Evolutionary conservation across 1,140 invertebrate genomes (phyloP), one percentile per base, ranked within the genome.

Genomic region (Melanaphis sacchari): DNA sequence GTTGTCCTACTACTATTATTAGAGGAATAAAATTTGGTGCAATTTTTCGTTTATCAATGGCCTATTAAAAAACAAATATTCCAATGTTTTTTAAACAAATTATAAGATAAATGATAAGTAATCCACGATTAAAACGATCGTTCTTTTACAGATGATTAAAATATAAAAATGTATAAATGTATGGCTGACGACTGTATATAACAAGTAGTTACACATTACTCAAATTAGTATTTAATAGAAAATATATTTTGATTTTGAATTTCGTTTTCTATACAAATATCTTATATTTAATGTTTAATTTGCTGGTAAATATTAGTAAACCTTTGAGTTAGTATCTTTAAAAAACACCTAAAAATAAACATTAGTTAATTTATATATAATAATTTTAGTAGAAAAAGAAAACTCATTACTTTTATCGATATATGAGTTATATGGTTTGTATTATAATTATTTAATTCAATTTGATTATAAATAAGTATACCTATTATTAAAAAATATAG

Each of bases 1-100:
- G 87, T 89, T 52, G 87, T 52, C n/a, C n/a, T n/a, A 46, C 43
- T 87, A 87, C 31, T 89, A 38, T 36, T 89, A 38, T 89, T 52
- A 11, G 24, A 52, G 22, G 3, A 36, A 49, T 36, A 49, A 49
- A 52, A 49, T 46, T 89, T 26, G n/a, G n/a, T 38, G 21, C 11
- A 36, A 84, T 26, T 26, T 40, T 76, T 76, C 36, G n/a, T 76
- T 76, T 31, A n/a, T 24, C 36, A n/a, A 21, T n/a, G 31, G n/a
- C 7, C n/a, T 66, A 76, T 36, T 76, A 76, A 76, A 4, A 76
- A 76, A 76, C 59, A n/a, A n/a, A 66, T 66, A 66, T 76, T n/a
- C 0, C 31, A 15, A 66, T n/a, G 59, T 66, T 18, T 76, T 76
- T n/a, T n/a, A 26, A 54, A 66, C 15, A 31, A 31, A 66, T 31